Percentiles rank a stretch among this genome's conserved stretches.
phyloP scores from a whole-genome alignment of 2,888 invertebrate genomes.

The Pantelozetes paolii region DNA sequence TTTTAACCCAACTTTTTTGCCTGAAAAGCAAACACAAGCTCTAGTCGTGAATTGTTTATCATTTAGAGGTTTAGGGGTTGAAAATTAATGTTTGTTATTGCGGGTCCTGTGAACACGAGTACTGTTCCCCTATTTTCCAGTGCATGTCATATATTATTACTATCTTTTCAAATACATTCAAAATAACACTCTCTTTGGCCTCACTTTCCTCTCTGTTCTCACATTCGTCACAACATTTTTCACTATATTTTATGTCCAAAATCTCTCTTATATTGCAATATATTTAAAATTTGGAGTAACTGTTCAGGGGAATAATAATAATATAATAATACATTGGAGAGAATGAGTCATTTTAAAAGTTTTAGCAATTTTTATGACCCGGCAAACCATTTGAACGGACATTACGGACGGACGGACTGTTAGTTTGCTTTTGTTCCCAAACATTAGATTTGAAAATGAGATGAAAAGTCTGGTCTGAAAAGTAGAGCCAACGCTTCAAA shows the following conservation, averaged over 20 bases:
- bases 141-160: constrained; percentile 1
- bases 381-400: constrained; percentile 9
- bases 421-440: not conserved
- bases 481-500: not conserved
- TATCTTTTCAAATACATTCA: not conserved
- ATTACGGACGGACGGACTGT: not conserved
- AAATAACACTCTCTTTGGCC: not conserved
- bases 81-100: constrained; percentile 9
- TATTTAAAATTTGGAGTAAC: constrained; percentile 12
- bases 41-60: constrained; percentile 7
- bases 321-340: constrained; percentile 12
- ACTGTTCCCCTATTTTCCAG: not conserved
- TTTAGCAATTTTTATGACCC: constrained; percentile 27
- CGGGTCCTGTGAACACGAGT: not conserved
- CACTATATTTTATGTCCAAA: constrained; percentile 1
- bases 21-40: not conserved
- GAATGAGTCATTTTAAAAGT: constrained; percentile 35
- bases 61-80: constrained; percentile 13
- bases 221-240: constrained; percentile 16
- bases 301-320: constrained; percentile 19
- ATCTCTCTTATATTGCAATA: constrained; percentile 22
- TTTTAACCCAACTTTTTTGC: not conserved
- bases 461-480: not conserved
- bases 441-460: constrained; percentile 15
- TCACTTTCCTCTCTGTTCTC: not conserved